A percentile compares a stretch with the other conserved stretches of the same genome.
phyloP scores from a whole-genome alignment of 2,888 invertebrate genomes.

The Eubasilissa splendida region DNA sequence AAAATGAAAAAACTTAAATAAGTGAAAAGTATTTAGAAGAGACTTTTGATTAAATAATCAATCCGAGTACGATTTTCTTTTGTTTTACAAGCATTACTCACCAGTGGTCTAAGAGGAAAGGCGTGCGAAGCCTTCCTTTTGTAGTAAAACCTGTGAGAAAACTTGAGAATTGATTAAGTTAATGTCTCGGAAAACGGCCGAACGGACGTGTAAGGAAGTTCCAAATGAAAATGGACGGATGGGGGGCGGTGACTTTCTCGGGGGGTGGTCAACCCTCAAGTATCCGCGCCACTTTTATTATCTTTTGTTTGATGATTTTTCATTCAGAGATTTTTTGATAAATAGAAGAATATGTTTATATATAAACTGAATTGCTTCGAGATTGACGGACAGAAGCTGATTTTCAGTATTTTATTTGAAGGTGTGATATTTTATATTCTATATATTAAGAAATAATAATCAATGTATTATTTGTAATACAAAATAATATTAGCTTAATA shows the following conservation, averaged over 20 bases:
- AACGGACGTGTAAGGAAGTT: slow-evolving; percentile 42
- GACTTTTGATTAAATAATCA: background rate
- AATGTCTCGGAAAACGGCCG: slow-evolving; percentile 52
- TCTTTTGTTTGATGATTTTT: slow-evolving; percentile 3
- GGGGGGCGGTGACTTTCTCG: background rate
- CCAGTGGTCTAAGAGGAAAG: background rate
- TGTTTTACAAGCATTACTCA: slow-evolving; percentile 10
- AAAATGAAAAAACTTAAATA: too few relatives aligned
- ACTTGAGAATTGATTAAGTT: slow-evolving; percentile 55
- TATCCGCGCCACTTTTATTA: background rate
- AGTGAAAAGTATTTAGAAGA: too few relatives aligned
- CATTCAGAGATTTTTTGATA: background rate
- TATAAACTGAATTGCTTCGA: too few relatives aligned
- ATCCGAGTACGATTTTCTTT: background rate
- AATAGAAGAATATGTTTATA: background rate
- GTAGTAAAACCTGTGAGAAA: slow-evolving; percentile 39
- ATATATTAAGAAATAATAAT: too few relatives aligned
- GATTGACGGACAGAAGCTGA: too few relatives aligned
- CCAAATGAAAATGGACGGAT: slow-evolving; percentile 36
- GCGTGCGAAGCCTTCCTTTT: slow-evolving; percentile 12
- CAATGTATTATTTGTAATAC: too few relatives aligned
- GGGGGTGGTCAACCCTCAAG: slow-evolving; percentile 21
- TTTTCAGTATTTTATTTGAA: too few relatives aligned
- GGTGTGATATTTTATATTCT: too few relatives aligned
- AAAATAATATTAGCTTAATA: too few relatives aligned